phyloP scores from a whole-genome alignment of 1,140 invertebrate species.

The Homarus americanus region DNA sequence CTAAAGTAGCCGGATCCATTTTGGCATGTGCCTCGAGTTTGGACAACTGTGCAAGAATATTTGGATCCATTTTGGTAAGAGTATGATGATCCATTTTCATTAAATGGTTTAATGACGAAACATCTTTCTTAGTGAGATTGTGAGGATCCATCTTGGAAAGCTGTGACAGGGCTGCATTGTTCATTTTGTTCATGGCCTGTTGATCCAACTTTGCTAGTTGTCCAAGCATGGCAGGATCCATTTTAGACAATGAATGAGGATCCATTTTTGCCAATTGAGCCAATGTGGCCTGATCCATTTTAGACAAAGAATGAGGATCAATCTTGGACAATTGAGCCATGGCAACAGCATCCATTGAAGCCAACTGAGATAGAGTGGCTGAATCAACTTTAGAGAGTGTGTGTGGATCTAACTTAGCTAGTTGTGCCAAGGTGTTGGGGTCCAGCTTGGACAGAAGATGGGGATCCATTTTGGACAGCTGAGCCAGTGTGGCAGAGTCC shows the following conservation, averaged over 20 bases:
- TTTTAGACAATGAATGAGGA: constrained; percentile 62
- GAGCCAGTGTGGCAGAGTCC: constrained; percentile 71
- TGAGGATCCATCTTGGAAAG: constrained; percentile 65
- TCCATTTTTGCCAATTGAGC: constrained; percentile 65
- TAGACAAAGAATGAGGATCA: constrained; percentile 62
- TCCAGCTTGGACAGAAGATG: constrained; percentile 72
- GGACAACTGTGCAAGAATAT: constrained; percentile 64
- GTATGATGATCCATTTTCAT: constrained; percentile 66
- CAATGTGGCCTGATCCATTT: constrained; percentile 70
- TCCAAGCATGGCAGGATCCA: constrained; percentile 54
- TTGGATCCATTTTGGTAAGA: constrained; percentile 68
- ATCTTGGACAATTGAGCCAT: constrained; percentile 67
- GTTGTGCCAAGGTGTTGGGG: constrained; percentile 71
- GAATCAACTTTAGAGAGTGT: constrained; percentile 72
- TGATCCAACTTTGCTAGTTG: constrained; percentile 72
- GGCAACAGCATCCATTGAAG: constrained; percentile 69
- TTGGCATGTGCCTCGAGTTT: constrained; percentile 71
- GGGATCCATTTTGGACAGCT: constrained; percentile 74
- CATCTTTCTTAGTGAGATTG: constrained; percentile 61
- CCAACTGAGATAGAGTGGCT: constrained; percentile 55
- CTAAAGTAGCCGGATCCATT: constrained; percentile 63
- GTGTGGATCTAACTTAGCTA: constrained; percentile 74
- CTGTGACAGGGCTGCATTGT: constrained; percentile 65
- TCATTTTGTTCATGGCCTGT: constrained; percentile 65
- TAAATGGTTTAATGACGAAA: constrained; percentile 39